Percentiles rank a stretch among this genome's conserved stretches.
Evolutionary conservation across 2,888 invertebrate genomes (phyloP).

Genomic region (Psylliodes chrysocephalus): DNA sequence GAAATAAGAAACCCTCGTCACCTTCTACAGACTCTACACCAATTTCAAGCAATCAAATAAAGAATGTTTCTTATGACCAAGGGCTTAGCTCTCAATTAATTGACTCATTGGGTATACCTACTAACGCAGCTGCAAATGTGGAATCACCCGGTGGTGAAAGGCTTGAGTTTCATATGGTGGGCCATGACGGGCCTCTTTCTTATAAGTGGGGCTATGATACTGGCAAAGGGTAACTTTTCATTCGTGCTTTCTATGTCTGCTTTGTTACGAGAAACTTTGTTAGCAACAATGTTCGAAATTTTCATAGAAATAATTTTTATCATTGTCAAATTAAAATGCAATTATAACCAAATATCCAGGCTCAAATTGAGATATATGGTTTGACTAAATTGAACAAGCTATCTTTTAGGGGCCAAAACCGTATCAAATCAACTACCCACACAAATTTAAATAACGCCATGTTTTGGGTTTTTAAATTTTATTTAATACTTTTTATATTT

Average conservation of each 20-base stretch:
- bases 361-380: too few relatives aligned
- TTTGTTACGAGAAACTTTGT: too few relatives aligned
- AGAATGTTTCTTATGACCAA: slow-evolving; percentile 37
- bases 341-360: too few relatives aligned
- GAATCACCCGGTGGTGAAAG: slow-evolving; percentile 63
- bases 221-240: slow-evolving; percentile 76
- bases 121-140: slow-evolving; percentile 42
- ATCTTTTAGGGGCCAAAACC: too few relatives aligned
- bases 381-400: too few relatives aligned
- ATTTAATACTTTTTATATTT: too few relatives aligned
- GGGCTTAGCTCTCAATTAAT: slow-evolving; percentile 53
- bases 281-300: too few relatives aligned
- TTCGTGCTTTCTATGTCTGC: slow-evolving; percentile 22
- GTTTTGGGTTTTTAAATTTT: too few relatives aligned
- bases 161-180: slow-evolving; percentile 83
- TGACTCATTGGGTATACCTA: slow-evolving; percentile 53
- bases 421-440: too few relatives aligned
- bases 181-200: slow-evolving; percentile 82
- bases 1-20: neutral
- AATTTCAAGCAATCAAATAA: slow-evolving; percentile 35
- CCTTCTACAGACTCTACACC: neutral
- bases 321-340: too few relatives aligned
- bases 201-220: slow-evolving; percentile 88
- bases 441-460: too few relatives aligned
- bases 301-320: too few relatives aligned